A percentile compares a stretch with the other conserved stretches of the same genome.
phyloP scores from a whole-genome alignment of 2,888 invertebrate genomes.

The Cotesia congregata region DNA sequence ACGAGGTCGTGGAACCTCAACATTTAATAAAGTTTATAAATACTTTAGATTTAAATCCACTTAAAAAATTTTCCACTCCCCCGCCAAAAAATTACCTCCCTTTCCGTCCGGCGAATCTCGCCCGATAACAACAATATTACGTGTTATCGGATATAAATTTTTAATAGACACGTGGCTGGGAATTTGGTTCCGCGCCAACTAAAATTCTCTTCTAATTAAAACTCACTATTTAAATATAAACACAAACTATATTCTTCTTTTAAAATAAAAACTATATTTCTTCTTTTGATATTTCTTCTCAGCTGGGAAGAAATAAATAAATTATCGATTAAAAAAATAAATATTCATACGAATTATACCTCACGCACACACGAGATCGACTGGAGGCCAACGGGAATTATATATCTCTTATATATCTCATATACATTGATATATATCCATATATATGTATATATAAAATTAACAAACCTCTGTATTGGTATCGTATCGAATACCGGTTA shows the following conservation, averaged over 20 bases:
- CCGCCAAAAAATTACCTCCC: neutral
- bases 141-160: neutral
- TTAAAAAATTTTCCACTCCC: neutral
- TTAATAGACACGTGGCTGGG: neutral
- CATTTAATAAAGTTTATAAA: neutral
- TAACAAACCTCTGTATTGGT: conserved; percentile 1
- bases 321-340: neutral
- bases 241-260: neutral
- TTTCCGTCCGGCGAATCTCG: too few species aligned
- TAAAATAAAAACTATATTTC: too few species aligned
- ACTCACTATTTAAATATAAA: neutral
- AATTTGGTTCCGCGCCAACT: neutral
- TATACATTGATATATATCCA: neutral
- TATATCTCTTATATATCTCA: conserved; percentile 8
- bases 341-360: conserved; percentile 9
- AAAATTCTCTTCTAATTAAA: neutral
- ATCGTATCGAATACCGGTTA: conserved; percentile 22
- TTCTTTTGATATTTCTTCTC: too few species aligned
- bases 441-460: neutral
- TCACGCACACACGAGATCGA: neutral
- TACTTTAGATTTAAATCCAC: neutral
- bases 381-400: conserved; percentile 26
- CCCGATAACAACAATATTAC: neutral
- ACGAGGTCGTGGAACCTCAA: neutral
- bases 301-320: neutral